Evolutionary conservation across 2,888 invertebrate species (phyloP).

Genomic region (Acanthosepion pharaonis): DNA sequence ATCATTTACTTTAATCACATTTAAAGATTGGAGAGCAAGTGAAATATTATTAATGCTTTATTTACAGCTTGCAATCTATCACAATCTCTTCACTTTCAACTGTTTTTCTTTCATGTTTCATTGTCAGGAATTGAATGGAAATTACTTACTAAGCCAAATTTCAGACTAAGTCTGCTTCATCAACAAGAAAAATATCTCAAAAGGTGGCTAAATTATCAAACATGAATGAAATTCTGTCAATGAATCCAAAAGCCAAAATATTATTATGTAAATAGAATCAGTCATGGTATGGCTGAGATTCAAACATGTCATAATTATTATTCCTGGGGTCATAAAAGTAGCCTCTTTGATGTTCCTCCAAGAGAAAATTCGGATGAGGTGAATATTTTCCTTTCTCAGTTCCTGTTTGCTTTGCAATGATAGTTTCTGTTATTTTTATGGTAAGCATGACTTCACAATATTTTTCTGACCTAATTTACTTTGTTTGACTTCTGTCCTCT

Average conservation of each 20-base stretch:
- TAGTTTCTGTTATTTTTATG: background rate
- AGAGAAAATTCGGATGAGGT: background rate
- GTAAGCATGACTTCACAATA: background rate
- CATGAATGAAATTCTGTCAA: background rate
- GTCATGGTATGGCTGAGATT: background rate
- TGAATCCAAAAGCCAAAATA: background rate
- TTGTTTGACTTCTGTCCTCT: background rate
- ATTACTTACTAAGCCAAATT: background rate
- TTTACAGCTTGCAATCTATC: background rate
- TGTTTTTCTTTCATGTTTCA: background rate
- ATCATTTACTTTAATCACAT: background rate
- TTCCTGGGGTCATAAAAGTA: background rate
- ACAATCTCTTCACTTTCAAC: no score
- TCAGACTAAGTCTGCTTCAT: background rate
- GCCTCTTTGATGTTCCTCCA: background rate
- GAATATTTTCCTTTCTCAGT: constrained; percentile 2
- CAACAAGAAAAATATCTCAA: background rate
- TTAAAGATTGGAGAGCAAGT: background rate
- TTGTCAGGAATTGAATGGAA: background rate
- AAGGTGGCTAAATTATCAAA: background rate
- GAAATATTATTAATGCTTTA: background rate
- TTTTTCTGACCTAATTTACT: background rate
- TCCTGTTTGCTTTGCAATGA: background rate
- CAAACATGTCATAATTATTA: background rate
- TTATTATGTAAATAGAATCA: background rate